phyloP scores from a whole-genome alignment of 1,140 invertebrate genomes.

The Lerema accius region DNA sequence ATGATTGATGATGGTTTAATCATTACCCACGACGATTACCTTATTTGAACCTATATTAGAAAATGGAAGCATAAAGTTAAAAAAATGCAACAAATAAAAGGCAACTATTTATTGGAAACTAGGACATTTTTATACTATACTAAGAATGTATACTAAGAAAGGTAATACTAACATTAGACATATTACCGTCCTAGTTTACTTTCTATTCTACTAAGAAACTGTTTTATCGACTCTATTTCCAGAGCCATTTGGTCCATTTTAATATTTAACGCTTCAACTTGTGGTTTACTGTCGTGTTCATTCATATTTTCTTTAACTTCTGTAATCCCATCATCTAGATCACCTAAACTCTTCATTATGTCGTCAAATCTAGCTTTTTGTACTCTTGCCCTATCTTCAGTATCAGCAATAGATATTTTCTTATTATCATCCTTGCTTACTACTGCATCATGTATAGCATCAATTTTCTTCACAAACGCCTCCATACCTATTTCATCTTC shows the following conservation, averaged over 20 bases:
- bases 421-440: conserved; percentile 37
- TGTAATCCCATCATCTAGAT: conserved; percentile 54
- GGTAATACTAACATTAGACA: background rate
- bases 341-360: conserved; percentile 53
- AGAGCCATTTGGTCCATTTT: conserved; percentile 67
- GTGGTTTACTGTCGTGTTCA: conserved; percentile 48
- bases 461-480: conserved; percentile 53
- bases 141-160: too few species aligned
- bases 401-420: conserved; percentile 23
- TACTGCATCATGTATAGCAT: conserved; percentile 62
- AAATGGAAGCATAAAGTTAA: too few species aligned
- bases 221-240: conserved; percentile 66
- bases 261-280: conserved; percentile 58
- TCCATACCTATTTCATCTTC: conserved; percentile 55
- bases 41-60: too few species aligned
- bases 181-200: conserved; percentile 55
- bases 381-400: conserved; percentile 35
- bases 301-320: conserved; percentile 55
- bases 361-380: conserved; percentile 50
- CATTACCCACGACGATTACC: too few species aligned
- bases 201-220: conserved; percentile 63
- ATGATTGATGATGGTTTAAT: too few species aligned
- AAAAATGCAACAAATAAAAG: too few species aligned
- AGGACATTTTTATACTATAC: background rate
- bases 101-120: background rate